Evolutionary conservation across 2,797 vertebrate species (phyloP).

Genomic region (Lateolabrax maculatus): DNA sequence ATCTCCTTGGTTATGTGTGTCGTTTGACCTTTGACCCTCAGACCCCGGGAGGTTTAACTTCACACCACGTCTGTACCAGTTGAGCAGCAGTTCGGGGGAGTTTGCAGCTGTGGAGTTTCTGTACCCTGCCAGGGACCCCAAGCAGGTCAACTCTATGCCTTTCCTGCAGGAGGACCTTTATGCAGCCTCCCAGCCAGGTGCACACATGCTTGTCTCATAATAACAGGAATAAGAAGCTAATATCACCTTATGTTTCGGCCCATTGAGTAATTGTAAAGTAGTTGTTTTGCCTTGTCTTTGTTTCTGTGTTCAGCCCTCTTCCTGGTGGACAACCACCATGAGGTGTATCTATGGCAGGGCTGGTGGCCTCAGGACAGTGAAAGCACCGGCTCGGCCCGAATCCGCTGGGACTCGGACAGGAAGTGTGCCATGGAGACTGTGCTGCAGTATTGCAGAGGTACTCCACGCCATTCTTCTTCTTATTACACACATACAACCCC

Average conservation of each 20-base stretch:
- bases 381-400: constrained; percentile 92
- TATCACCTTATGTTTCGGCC: too few species aligned
- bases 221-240: too few species aligned
- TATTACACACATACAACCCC: neutral
- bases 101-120: constrained; percentile 91
- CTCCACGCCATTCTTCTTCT: neutral
- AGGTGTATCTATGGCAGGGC: constrained; percentile 98
- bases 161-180: constrained; percentile 97
- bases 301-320: constrained; percentile 87
- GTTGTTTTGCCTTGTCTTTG: neutral
- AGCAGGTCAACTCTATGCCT: constrained; percentile 91
- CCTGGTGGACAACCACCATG: constrained; percentile 96
- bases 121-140: constrained; percentile 89
- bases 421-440: constrained; percentile 97
- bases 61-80: constrained; percentile 93
- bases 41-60: constrained; percentile 98
- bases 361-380: constrained; percentile 95
- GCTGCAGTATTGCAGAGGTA: constrained; percentile 94
- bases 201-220: too few species aligned
- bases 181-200: constrained; percentile 92
- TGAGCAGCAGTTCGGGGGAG: constrained; percentile 94
- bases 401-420: constrained; percentile 94
- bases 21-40: constrained; percentile 62
- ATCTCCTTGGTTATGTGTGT: neutral
- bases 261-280: too few species aligned